Conservation (phyloP, 2,113 vertebrate genomes). For the Xenopus laevis region DNA sequence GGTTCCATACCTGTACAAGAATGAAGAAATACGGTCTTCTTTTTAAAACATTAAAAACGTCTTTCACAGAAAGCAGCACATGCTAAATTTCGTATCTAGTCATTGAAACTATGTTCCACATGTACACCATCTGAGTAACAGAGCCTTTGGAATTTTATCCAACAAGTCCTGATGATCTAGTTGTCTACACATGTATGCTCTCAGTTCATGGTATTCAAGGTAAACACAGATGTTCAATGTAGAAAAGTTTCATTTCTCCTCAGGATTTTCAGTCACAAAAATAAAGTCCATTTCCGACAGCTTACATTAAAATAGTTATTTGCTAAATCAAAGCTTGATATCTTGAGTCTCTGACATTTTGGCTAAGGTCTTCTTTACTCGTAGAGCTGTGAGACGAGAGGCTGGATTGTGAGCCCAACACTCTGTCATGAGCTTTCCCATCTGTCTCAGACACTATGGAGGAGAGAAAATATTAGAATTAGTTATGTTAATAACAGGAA, state of each 20-base stretch:
- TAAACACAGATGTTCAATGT: slow-evolving; percentile 32
- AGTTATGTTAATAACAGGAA: too few relatives aligned
- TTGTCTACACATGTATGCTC: slow-evolving; percentile 8
- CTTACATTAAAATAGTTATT: slow-evolving; percentile 28
- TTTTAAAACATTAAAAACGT: slow-evolving; percentile 57
- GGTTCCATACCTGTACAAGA: slow-evolving; percentile 55
- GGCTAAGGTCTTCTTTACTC: slow-evolving; percentile 94
- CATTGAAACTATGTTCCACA: slow-evolving; percentile 52
- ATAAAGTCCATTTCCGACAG: slow-evolving; percentile 46
- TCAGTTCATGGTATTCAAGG: slow-evolving; percentile 10
- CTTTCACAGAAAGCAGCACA: slow-evolving; percentile 93
- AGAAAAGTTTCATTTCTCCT: slow-evolving; percentile 23
- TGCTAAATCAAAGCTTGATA: slow-evolving; percentile 82
- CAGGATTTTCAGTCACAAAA: slow-evolving; percentile 38
- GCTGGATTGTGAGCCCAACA: slow-evolving; percentile 92
- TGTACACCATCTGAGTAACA: slow-evolving; percentile 40
- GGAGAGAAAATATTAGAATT: slow-evolving; percentile 1
- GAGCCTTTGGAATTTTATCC: slow-evolving; percentile 19
- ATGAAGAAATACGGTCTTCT: slow-evolving; percentile 56
- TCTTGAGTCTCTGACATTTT: slow-evolving; percentile 98
- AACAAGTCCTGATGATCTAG: slow-evolving; percentile 20
- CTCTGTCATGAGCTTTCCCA: slow-evolving; percentile 92
- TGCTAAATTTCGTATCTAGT: slow-evolving; percentile 58
- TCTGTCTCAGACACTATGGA: slow-evolving; percentile 84
- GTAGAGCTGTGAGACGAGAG: slow-evolving; percentile 85